Evolutionary conservation across 2,113 vertebrate species (phyloP).

Genomic region (Sisor rabdophorus): DNA sequence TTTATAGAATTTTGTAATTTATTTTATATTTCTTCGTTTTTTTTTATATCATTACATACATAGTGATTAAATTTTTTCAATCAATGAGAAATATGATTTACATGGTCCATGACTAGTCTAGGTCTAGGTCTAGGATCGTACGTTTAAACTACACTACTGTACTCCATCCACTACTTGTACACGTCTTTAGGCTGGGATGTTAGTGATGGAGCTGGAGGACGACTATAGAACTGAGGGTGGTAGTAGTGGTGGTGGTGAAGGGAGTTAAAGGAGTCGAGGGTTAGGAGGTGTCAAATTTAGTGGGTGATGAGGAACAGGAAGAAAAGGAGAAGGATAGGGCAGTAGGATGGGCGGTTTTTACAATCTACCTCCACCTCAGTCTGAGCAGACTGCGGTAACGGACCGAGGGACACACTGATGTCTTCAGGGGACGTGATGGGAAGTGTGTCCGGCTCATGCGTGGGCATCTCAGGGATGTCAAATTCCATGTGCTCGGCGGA

Average conservation of each 20-base stretch:
- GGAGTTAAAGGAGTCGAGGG: slow-evolving; percentile 38
- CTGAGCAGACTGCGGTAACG: slow-evolving; percentile 52
- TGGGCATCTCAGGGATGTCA: slow-evolving; percentile 56
- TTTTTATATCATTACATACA: too few relatives aligned
- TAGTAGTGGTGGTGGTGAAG: slow-evolving; percentile 9
- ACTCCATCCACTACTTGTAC: background rate
- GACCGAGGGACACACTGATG: slow-evolving; percentile 22
- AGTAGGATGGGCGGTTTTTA: slow-evolving; percentile 32
- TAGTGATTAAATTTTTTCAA: too few relatives aligned
- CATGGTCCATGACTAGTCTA: background rate
- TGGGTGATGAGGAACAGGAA: slow-evolving; percentile 51
- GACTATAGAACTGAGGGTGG: slow-evolving; percentile 48
- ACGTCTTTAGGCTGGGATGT: background rate
- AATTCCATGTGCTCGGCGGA: slow-evolving; percentile 34
- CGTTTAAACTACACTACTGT: background rate
- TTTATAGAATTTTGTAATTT: too few relatives aligned
- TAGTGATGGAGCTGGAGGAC: slow-evolving; percentile 35
- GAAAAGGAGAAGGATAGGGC: slow-evolving; percentile 37
- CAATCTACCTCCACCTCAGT: slow-evolving; percentile 66
- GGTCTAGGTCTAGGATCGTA: too few relatives aligned
- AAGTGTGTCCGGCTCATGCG: slow-evolving; percentile 40
- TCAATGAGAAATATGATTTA: too few relatives aligned
- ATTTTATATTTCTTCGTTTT: too few relatives aligned
- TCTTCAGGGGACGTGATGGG: slow-evolving; percentile 7
- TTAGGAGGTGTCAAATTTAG: slow-evolving; percentile 54